Evolutionary conservation across 2,888 invertebrate species (phyloP).

Genomic region (Oligia strigilis): DNA sequence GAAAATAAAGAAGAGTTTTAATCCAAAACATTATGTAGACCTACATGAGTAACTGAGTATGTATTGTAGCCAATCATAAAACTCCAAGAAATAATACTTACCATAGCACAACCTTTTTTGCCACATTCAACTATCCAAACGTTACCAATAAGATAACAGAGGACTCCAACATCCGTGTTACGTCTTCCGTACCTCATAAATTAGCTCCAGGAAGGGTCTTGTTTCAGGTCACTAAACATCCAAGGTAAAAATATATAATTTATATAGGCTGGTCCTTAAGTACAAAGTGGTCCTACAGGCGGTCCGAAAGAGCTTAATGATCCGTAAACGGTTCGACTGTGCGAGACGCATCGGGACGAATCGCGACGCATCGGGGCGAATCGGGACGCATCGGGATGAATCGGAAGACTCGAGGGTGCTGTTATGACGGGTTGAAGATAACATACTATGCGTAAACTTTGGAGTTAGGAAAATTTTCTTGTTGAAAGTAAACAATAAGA

Average conservation of each 20-base stretch:
- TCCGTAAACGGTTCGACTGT: slow-evolving; percentile 69
- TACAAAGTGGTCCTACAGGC: slow-evolving; percentile 56
- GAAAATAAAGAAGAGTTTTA: neutral
- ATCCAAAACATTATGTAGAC: neutral
- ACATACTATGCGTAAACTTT: slow-evolving; percentile 15
- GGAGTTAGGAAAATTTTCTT: slow-evolving; percentile 41
- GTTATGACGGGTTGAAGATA: slow-evolving; percentile 53
- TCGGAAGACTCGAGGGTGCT: slow-evolving; percentile 29
- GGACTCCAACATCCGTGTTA: slow-evolving; percentile 18
- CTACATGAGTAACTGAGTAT: neutral
- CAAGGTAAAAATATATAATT: slow-evolving; percentile 61
- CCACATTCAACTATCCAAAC: neutral
- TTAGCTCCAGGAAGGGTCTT: slow-evolving; percentile 59
- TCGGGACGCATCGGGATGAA: slow-evolving; percentile 58
- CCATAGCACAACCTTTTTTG: neutral
- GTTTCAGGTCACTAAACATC: slow-evolving; percentile 62
- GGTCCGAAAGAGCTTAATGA: slow-evolving; percentile 75
- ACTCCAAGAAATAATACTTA: slow-evolving; percentile 2
- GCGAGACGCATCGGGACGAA: slow-evolving; percentile 63
- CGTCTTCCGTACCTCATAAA: slow-evolving; percentile 55
- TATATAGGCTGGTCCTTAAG: slow-evolving; percentile 58
- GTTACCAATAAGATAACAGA: slow-evolving; percentile 30
- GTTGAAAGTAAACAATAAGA: neutral
- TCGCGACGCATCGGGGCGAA: slow-evolving; percentile 64
- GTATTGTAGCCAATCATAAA: slow-evolving; percentile 1